Evolutionary conservation across 2,888 invertebrate species (phyloP), one percentile per base, ranked within the genome.

Genomic region (Galerucella nymphaeae): DNA sequence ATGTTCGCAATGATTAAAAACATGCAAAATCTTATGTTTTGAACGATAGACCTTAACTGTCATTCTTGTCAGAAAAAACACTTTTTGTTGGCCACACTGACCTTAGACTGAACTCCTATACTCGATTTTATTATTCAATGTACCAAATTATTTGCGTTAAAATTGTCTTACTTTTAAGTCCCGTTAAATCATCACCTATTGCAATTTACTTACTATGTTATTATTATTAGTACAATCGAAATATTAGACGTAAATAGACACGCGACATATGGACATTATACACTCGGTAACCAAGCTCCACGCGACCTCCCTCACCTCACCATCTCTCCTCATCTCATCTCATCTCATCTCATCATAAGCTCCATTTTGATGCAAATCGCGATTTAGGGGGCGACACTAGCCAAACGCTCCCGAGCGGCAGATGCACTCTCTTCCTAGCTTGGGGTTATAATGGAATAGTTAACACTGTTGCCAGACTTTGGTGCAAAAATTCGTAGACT

Each of bases 361-460:
- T 66, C 81, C 82, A 83, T 83, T 83, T 80, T 81, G 81, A 83
- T 83, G 83, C 82, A 83, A 83, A 83, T 82, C 79, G 74, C 73
- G 73, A 80, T 79, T 80, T 81, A 81, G 82, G 81, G 81, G 79
- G 76, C 74, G 72, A 73, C 67, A 71, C 62, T 76, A 71, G 74
- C 75, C 67, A 57, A 71, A 76, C 74, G 76, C 71, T 75, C 75
- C 76, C 72, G 78, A 75, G 73, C 72, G 80, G 77, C 82, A 82
- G 82, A 82, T 82, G 82, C 82, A 82, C 76, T 81, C 79, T 80
- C 69, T 53, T 69, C 62, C 42, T 18, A 61, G 53, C 79, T 80
- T 78, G 76, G 81, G 80, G 80, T 80, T 75, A 80, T 74, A 74
- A 75, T 23, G 62, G 71, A 53, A 20, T 62, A 63, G 73, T 30